Conservation (phyloP, 2,113 vertebrate species). For the Brachypodius melanocephalos region DNA sequence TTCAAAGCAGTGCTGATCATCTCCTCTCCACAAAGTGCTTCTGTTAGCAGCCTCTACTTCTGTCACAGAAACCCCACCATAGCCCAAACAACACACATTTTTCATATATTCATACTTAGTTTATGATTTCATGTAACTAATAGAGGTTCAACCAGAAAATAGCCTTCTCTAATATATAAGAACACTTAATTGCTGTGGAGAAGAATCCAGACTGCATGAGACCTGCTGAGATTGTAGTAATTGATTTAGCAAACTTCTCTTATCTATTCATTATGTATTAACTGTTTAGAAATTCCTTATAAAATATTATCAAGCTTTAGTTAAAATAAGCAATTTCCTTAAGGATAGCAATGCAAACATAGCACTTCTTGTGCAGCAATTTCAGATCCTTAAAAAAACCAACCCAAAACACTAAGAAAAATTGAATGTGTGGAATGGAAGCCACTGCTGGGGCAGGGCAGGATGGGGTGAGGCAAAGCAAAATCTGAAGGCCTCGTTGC, state of each 20-base stretch:
- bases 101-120: background rate
- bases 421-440: too few relatives aligned
- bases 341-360: background rate
- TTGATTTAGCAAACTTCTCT: background rate
- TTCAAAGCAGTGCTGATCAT: background rate
- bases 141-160: background rate
- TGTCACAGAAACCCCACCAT: background rate
- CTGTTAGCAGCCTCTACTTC: background rate
- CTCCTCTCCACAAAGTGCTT: background rate
- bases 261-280: background rate
- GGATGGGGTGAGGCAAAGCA: background rate
- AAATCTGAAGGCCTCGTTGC: background rate
- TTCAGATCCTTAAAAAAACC: background rate
- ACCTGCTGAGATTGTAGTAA: background rate
- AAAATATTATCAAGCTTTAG: background rate
- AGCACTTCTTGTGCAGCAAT: background rate
- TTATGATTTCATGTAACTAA: background rate
- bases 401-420: background rate
- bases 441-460: background rate
- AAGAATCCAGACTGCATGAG: background rate
- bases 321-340: background rate
- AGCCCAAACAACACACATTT: background rate
- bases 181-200: background rate
- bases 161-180: background rate
- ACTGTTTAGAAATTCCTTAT: background rate